Base-by-base conservation (phyloP, 2,888 invertebrate species). In the Hirtodrosophila confusa region DNA sequence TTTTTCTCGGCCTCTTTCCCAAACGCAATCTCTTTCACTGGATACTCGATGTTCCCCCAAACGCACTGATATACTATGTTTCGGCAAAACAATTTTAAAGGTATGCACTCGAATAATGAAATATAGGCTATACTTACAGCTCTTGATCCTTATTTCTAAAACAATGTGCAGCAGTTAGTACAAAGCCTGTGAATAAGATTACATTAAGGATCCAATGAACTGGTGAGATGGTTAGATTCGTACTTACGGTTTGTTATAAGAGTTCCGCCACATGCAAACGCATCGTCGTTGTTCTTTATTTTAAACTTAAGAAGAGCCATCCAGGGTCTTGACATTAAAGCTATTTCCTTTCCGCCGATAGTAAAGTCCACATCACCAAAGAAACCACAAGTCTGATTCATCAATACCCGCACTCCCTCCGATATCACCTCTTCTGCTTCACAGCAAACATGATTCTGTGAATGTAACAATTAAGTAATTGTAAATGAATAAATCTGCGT, bases 81-180 rank as follows among this genome's bases (percentile, higher is more conserved):
- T 4, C 4, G 27, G 2, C 1, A 45, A 5, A 31, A 3, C 11
- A 12, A 35, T 3, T 11, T 11, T 8, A 3, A 24, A 35, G 0
- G 4, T 27, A 27, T 27, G 27, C 27, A 27, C 27, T 6, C 6
- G 2, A 27, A 5, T 27, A 27, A 27, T 27, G 1, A 17, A 17
- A 17, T 17, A 17, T 17, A 17, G 17, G 17, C 31, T 31, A 0
- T 8, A 71, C 72, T 64, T 36, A 73, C 72, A 58, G 11, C 0
- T 17, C 0, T 3, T 7, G 8, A 5, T 8, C 1, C 3, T 0
- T 1, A 10, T 31, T 7, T 31, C 0, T 2, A 7, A 72, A 37
- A 9, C 73, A 73, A 44, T 73, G 72, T 0, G 73, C 73, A 9
- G 73, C 73, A 2, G 72, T 72, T n/a, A 74, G 24, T 5, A 74